Evolutionary conservation across 2,888 invertebrate genomes (phyloP).

Genomic region (Pedicia rivosa): DNA sequence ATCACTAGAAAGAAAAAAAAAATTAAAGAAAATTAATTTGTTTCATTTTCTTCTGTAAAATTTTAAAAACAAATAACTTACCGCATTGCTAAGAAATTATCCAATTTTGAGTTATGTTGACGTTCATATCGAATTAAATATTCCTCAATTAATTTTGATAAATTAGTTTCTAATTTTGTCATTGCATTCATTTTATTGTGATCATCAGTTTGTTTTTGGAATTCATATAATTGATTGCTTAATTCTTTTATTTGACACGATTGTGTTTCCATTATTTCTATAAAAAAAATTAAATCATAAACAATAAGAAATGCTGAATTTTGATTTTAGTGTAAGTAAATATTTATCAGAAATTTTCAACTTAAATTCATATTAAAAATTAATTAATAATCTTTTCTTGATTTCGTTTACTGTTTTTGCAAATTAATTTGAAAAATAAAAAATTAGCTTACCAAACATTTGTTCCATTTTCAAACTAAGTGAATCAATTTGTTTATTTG

Average conservation of each 20-base stretch:
- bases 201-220: constrained; percentile 18
- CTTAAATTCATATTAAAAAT: constrained; percentile 2
- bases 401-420: background rate
- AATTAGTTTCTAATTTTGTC: constrained; percentile 18
- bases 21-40: background rate
- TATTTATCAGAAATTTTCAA: too few species aligned
- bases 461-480: constrained; percentile 23
- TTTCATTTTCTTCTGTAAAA: too few species aligned
- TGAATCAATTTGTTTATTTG: constrained; percentile 15
- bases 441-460: constrained; percentile 20
- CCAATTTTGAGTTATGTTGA: constrained; percentile 25
- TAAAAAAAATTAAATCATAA: constrained; percentile 5
- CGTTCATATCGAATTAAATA: constrained; percentile 28
- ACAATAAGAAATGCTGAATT: too few species aligned
- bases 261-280: constrained; percentile 35
- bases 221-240: constrained; percentile 26
- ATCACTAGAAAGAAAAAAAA: constrained; percentile 23
- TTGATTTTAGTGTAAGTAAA: too few species aligned
- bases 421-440: background rate
- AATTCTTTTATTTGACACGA: constrained; percentile 33
- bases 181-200: constrained; percentile 7
- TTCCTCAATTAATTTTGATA: constrained; percentile 28
- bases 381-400: constrained; percentile 3
- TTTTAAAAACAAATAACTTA: constrained; percentile 12
- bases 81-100: constrained; percentile 24